These are phyloP conservation scores for Apostichopus parvimensis DNA, from an alignment of 35 echinoderm and acorn worm genomes.

Conservation along the genomic window DNA sequence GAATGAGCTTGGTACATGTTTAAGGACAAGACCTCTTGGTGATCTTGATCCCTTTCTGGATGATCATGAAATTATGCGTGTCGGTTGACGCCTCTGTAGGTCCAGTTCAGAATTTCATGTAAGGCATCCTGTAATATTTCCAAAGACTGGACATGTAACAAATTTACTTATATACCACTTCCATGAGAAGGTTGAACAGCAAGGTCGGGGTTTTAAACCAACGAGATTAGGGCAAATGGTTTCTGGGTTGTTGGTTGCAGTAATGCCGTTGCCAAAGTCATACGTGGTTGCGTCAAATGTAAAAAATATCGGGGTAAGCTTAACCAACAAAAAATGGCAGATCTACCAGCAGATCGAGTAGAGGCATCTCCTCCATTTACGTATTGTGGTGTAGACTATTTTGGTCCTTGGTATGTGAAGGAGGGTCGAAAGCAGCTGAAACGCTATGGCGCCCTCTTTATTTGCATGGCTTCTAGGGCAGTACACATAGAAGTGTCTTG, in stretches of 20 bases:
- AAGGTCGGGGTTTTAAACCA: slow-evolving; percentile 63
- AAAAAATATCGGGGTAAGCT: slow-evolving; percentile 1
- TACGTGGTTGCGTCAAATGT: slow-evolving; percentile 53
- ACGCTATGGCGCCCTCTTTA: slow-evolving; percentile 47
- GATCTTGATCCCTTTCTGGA: slow-evolving; percentile 57
- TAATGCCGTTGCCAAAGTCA: slow-evolving; percentile 35
- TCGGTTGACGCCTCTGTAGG: slow-evolving; percentile 61
- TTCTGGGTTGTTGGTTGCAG: slow-evolving; percentile 70
- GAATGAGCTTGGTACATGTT: too few species aligned
- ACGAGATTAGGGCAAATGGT: slow-evolving; percentile 53
- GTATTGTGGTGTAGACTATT: neutral
- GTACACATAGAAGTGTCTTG: too few species aligned
- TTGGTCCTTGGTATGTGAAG: too few species aligned
- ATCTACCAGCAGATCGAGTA: slow-evolving; percentile 20
- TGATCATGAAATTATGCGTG: slow-evolving; percentile 58
- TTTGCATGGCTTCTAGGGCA: too few species aligned
- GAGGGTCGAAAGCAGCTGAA: neutral
- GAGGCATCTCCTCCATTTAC: slow-evolving; percentile 29
- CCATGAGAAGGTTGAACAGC: slow-evolving; percentile 29
- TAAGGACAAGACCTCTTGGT: too few species aligned
- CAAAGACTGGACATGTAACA: slow-evolving; percentile 43
- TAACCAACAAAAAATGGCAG: neutral
- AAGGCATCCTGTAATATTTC: slow-evolving; percentile 70
- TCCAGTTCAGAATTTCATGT: slow-evolving; percentile 23
- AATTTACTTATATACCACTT: slow-evolving; percentile 8